Percentiles rank a stretch among this genome's conserved stretches.
phyloP scores from a whole-genome alignment of 2,113 vertebrate genomes.

The Ovis canadensis region DNA sequence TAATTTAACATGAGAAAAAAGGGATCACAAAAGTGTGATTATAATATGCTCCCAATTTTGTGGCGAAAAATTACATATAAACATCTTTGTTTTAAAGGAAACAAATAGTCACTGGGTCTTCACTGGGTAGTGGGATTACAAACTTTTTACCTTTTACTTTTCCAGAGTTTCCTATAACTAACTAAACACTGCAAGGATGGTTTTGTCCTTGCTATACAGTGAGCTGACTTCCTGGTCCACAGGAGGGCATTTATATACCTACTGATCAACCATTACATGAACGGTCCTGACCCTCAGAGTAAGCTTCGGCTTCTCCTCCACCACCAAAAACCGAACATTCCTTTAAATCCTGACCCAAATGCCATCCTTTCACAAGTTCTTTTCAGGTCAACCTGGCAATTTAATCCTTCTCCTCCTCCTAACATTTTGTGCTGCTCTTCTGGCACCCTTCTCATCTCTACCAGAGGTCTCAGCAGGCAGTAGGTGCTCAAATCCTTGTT shows the following conservation, averaged over 20 bases:
- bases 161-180: neutral
- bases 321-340: neutral
- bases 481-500: neutral
- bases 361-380: conserved; percentile 43
- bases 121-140: neutral
- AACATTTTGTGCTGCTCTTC: neutral
- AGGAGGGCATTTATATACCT: neutral
- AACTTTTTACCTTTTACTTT: conserved; percentile 23
- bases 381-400: conserved; percentile 60
- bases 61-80: neutral
- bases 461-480: neutral
- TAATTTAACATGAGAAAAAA: neutral
- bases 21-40: neutral
- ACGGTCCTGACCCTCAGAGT: neutral
- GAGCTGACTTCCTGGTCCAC: neutral
- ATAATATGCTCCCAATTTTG: neutral
- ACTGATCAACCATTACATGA: neutral
- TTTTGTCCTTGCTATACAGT: neutral
- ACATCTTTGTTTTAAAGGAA: neutral
- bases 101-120: neutral
- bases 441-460: neutral
- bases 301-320: conserved; percentile 3
- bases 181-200: neutral
- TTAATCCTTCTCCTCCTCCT: conserved; percentile 32
- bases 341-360: conserved; percentile 54